Conservation (phyloP, 2,797 vertebrate genomes). For the Aquila chrysaetos region DNA sequence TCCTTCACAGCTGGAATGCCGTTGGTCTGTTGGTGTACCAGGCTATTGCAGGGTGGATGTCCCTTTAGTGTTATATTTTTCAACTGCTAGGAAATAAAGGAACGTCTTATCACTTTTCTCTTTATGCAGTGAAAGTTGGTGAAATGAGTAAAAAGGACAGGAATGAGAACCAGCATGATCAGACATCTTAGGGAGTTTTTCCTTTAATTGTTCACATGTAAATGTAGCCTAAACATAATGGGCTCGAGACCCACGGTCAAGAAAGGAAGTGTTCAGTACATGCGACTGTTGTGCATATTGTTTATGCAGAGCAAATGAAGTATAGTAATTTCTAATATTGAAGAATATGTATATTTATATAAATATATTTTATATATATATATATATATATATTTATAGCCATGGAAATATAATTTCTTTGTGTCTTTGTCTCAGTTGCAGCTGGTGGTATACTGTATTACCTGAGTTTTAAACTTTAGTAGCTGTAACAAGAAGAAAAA, state of each 20-base stretch:
- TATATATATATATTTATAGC: neutral
- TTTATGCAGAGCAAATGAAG: neutral
- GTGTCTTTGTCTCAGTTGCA: neutral
- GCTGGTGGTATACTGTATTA: neutral
- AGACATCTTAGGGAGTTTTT: neutral
- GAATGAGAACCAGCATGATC: neutral
- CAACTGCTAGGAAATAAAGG: neutral
- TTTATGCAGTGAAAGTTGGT: neutral
- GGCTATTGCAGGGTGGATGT: neutral
- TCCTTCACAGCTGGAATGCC: neutral
- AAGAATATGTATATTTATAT: neutral
- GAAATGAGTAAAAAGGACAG: neutral
- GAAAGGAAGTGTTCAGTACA: neutral
- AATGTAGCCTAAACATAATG: neutral
- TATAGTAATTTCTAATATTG: neutral
- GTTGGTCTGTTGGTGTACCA: neutral
- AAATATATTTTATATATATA: too few relatives aligned
- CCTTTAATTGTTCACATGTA: neutral
- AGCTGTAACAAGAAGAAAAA: neutral
- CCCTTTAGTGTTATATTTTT: neutral
- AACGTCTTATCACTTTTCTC: rapidly evolving
- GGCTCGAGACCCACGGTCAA: neutral
- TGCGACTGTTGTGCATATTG: neutral
- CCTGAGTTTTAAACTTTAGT: neutral
- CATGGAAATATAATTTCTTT: neutral